Conservation (phyloP, 2,797 vertebrate species). For the Coccyzus lansbergi region DNA sequence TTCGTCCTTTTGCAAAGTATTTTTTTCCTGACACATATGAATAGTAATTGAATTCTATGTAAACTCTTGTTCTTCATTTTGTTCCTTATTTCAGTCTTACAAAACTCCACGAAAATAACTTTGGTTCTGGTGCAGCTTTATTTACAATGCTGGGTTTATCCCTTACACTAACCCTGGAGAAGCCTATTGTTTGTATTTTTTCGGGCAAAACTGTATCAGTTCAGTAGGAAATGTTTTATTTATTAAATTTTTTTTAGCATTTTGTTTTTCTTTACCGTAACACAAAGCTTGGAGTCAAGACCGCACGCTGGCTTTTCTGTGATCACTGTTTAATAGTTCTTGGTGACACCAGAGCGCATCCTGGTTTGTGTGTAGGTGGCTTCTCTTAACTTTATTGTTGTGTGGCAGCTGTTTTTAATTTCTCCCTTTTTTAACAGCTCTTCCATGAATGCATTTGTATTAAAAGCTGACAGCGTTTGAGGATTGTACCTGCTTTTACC, state of each 20-base stretch:
- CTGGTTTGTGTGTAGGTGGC: background rate
- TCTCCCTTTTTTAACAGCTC: background rate
- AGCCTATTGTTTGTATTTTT: rapidly evolving
- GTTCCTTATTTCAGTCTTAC: background rate
- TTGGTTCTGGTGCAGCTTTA: background rate
- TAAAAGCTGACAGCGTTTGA: background rate
- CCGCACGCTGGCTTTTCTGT: rapidly evolving
- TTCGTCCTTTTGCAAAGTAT: background rate
- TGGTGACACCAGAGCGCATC: background rate
- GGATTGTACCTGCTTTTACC: background rate
- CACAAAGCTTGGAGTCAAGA: background rate
- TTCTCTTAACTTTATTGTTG: background rate
- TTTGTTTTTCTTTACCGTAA: background rate
- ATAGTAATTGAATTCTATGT: background rate
- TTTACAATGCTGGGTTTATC: background rate
- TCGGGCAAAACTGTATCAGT: background rate
- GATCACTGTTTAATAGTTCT: background rate
- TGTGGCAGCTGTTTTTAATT: background rate
- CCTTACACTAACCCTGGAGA: background rate
- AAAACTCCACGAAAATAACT: background rate
- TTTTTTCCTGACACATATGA: background rate
- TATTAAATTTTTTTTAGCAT: background rate
- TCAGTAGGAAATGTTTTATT: background rate
- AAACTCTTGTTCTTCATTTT: background rate
- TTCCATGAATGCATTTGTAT: background rate